Conservation (phyloP, 2,113 vertebrate species). For the Capreolus pygargus region DNA sequence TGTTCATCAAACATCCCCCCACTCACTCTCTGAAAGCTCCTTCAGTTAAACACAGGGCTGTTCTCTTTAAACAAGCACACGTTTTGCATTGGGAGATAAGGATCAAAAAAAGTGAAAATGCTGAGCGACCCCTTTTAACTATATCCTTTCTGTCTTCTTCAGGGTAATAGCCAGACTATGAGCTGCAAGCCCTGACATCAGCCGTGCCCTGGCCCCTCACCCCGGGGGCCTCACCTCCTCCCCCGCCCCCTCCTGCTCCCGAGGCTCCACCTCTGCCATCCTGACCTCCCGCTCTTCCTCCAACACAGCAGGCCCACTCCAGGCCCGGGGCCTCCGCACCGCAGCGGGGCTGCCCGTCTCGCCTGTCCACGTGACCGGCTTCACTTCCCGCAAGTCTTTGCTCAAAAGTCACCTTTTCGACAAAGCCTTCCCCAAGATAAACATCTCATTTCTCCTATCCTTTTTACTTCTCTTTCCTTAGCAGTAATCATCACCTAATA, state of each 20-base stretch:
- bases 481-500: neutral
- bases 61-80: neutral
- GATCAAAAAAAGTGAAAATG: neutral
- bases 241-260: neutral
- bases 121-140: neutral
- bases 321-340: neutral
- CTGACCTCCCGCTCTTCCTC: neutral
- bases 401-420: neutral
- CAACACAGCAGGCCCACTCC: neutral
- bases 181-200: neutral
- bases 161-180: neutral
- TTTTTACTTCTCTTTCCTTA: neutral
- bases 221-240: neutral
- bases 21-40: neutral
- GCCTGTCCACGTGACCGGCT: neutral
- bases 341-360: neutral
- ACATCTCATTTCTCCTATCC: neutral
- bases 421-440: neutral
- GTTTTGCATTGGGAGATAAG: neutral
- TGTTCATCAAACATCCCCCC: neutral
- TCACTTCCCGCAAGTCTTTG: neutral
- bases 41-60: neutral
- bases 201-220: neutral
- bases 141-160: neutral
- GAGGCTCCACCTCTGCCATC: neutral